A percentile compares a stretch with the other conserved stretches of the same genome.
Conservation (phyloP, 2,113 vertebrate species). For the Hypocryptadius cinnamomeus region DNA sequence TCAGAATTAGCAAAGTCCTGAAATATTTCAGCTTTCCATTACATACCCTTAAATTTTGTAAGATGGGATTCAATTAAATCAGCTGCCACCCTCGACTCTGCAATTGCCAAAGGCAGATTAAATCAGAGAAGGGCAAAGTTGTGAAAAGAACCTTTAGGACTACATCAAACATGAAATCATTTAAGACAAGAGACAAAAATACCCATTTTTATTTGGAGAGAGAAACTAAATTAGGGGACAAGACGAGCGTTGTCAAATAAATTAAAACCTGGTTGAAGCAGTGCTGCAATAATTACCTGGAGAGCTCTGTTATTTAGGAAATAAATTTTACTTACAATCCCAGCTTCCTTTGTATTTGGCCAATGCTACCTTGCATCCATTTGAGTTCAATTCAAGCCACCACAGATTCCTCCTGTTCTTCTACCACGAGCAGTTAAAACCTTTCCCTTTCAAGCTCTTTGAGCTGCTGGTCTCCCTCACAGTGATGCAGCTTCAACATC, state of each 20-base stretch:
- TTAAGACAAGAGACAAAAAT: neutral
- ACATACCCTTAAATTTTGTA: neutral
- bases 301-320: neutral
- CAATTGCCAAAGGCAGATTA: neutral
- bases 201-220: neutral
- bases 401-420: neutral
- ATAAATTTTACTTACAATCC: constrained; percentile 44
- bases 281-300: neutral
- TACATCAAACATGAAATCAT: neutral
- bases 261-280: neutral
- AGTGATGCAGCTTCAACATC: neutral
- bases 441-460: neutral
- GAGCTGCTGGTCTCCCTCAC: neutral
- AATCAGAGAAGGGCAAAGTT: neutral
- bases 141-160: neutral
- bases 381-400: neutral
- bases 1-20: neutral
- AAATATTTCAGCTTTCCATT: constrained; percentile 6
- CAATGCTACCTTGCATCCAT: neutral
- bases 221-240: neutral
- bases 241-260: neutral
- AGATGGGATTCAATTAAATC: neutral
- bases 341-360: neutral
- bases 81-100: neutral
- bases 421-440: neutral